Base-by-base conservation (phyloP, 2,113 vertebrate species). In the Clarias batrachus region DNA sequence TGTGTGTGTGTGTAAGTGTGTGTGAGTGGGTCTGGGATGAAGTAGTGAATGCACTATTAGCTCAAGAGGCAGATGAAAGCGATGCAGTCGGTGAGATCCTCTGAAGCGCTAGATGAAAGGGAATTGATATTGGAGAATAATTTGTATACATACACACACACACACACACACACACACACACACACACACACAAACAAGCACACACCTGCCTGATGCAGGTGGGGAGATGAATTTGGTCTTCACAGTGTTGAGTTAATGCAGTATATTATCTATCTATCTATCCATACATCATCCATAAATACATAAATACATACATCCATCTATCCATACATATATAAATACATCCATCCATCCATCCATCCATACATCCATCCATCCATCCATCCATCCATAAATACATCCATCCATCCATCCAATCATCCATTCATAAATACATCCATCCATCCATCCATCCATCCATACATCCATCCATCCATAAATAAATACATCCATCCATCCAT, bases 61-160 rank as follows among this genome's bases (percentile, higher is more conserved):
- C 33, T 63, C 65, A 76, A 73, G 54, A 83, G 65, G 74, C 79
- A 88, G 89, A 90, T 90, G 84, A 90, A 87, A 90, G 89, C 57
- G 14, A 23, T 83, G 73, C 62, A 56, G 83, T 83, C 60, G 33
- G 57, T n/a, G 79, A 62, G 85, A 84, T 84, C 85, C 85, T 90
- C 81, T 86, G 87, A 88, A 90, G 80, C 62, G 60, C 52, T 27
- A 84, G 87, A 90, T 90, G 87, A 90, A 90, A 90, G 84, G 78
- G 59, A 57, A 80, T 66, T 56, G 80, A 83, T 85, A 65, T 79
- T 81, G 76, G 33, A 73, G 76, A 66, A 80, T 84, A 56, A 86
- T 84, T 89, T 86, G 82, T 86, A 73, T n/a, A 30, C 41, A 1
- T 60, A 21, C 23, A 4, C 68, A 60, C 56, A 56, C 65, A 63